Evolutionary conservation across 1,140 invertebrate species (phyloP).

Genomic region (Dendroctonus valens): DNA sequence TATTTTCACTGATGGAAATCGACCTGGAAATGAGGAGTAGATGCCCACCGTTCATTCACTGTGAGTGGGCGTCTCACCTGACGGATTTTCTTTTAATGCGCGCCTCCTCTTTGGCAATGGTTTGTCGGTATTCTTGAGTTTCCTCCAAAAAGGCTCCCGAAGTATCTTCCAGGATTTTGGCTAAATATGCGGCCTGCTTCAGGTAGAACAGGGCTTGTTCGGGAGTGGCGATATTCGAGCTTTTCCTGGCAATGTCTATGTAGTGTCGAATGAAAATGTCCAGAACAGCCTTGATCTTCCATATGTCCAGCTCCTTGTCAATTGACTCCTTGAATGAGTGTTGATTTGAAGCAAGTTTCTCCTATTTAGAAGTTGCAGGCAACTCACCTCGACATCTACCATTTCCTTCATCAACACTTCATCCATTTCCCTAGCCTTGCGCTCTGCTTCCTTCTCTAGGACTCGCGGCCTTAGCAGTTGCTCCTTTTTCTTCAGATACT

Average conservation of each 20-base stretch:
- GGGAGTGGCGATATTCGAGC: constrained; percentile 58
- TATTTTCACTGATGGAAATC: not conserved
- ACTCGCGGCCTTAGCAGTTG: constrained; percentile 8
- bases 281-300: constrained; percentile 50
- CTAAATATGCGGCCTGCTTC: constrained; percentile 66
- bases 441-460: constrained; percentile 11
- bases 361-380: not conserved
- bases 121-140: constrained; percentile 24
- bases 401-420: constrained; percentile 8
- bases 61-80: constrained; percentile 8
- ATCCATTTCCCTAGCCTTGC: constrained; percentile 10
- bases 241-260: constrained; percentile 62
- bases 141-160: constrained; percentile 51
- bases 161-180: constrained; percentile 61
- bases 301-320: constrained; percentile 30
- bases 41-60: not conserved
- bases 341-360: not conserved
- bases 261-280: constrained; percentile 70
- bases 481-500: constrained; percentile 28
- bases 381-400: constrained; percentile 1
- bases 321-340: constrained; percentile 31
- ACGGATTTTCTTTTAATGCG: constrained; percentile 17
- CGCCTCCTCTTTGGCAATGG: constrained; percentile 34
- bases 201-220: constrained; percentile 49
- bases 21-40: constrained; percentile 5